Base-by-base conservation (phyloP, 2,888 invertebrate genomes). In the Desoria tigrina region DNA sequence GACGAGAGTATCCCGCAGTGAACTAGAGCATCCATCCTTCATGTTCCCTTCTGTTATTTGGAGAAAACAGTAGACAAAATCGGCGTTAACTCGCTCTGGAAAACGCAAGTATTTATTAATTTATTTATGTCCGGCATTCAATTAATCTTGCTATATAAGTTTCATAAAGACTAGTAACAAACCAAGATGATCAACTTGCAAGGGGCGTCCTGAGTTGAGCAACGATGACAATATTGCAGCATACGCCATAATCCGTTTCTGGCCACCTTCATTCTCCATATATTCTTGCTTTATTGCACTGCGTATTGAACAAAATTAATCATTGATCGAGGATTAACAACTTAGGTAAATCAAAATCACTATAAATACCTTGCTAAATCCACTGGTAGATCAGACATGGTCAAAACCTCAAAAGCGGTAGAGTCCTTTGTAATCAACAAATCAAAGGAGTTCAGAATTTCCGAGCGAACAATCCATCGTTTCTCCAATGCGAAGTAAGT, bases 401-500 rank as follows among this genome's bases (percentile, higher is more conserved):
- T 53, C 18, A 66, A 57, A 37, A 54, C 61, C 1, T 26, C n/a
- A 1, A 18, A 45, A 6, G 62, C 50, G 11, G 57, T 23, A 0
- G n/a, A 18, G 21, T 61, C 61, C 18, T 57, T 66, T 16, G 39
- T 21, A 16, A 32, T 45, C 26, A 66, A 42, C 23, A 66, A 7
- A 6, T 57, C 23, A 39, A 66, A 62, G 0, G 53, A 50, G n/a
- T 28, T 28, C 42, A 66, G 9, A n/a, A 66, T 28, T 26, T 62
- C 66, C 1, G 61, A 50, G 1, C 62, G 57, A 26, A 66, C 56
- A 1, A 28, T 9, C 21, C 50, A 61, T 24, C 65, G 61, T 24
- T 61, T 61, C 27, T 65, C 65, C 56, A 65, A 18, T 2, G 56
- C 37, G 32, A 65, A 65, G 27, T 61, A 65, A 16, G 55, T 49